phyloP scores from a whole-genome alignment of 2,797 vertebrate genomes.

The Manis crassicaudata region DNA sequence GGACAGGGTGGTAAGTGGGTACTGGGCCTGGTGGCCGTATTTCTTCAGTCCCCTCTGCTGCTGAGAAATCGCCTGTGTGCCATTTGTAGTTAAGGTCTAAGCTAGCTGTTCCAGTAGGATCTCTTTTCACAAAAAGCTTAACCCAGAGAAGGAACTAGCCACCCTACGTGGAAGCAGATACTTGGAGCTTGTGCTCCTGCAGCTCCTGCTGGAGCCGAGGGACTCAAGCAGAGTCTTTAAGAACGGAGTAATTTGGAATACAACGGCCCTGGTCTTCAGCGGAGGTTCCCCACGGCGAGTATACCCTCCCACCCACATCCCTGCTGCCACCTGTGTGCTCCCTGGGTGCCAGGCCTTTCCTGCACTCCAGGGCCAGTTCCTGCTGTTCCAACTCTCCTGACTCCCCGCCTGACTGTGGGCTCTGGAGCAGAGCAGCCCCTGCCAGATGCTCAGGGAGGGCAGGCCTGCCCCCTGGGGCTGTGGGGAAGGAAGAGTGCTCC shows the following conservation, averaged over 20 bases:
- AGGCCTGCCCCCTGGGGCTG: not conserved
- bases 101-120: not conserved
- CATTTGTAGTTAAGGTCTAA: not conserved
- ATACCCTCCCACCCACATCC: fast-evolving
- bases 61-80: not conserved
- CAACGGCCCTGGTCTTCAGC: not conserved
- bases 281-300: fast-evolving
- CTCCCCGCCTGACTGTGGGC: not conserved
- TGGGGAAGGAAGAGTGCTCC: not conserved
- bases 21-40: not conserved
- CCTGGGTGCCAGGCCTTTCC: no score
- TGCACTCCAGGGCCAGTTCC: not conserved
- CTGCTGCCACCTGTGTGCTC: no score
- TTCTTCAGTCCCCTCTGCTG: not conserved
- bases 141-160: not conserved
- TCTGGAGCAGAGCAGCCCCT: not conserved
- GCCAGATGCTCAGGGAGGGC: not conserved
- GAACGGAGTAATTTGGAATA: not conserved
- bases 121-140: not conserved
- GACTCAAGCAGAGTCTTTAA: not conserved
- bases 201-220: not conserved
- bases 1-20: fast-evolving
- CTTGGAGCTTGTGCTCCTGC: not conserved
- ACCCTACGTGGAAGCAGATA: not conserved
- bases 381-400: not conserved